Base-by-base conservation (phyloP, 2,888 invertebrate genomes). In the Cerastis rubricosa region DNA sequence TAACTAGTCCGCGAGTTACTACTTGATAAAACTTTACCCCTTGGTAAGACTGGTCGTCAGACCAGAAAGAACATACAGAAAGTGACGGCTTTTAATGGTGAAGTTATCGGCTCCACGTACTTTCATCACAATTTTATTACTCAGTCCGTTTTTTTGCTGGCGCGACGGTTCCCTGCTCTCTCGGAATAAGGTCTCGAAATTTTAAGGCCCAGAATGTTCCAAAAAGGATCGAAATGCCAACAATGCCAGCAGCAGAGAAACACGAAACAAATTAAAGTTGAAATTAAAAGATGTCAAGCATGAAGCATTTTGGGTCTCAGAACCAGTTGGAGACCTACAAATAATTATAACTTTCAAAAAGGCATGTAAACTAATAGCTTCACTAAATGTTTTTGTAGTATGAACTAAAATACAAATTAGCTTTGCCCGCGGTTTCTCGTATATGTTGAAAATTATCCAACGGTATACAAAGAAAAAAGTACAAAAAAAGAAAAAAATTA, bases 231-330 rank as follows among this genome's bases (percentile, higher is more conserved):
- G 14, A 47, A 14, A 74, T 59, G 14, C 7, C 25, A 6, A 25
- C 35, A 73, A 22, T 74, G 14, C n/a, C 17, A 43, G 22, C 6
- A 12, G 8, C 12, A 63, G 17, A 61, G 43, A 8, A 51, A 40
- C 2, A 25, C 7, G 11, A 63, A 63, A 51, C 74, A 74, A 61
- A 75, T 63, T 63, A 49, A n/a, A 51, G 29, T 74, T 77, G 14
- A 77, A 76, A 49, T 74, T 12, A 40, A 76, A 77, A 51, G 17
- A 51, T 45, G n/a, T 29, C n/a, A 77, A 19, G 40, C 17, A 0
- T 76, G 40, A 29, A 76, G 6, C 12, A 61, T n/a, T 49, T 61
- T 14, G 29, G 43, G 29, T 4, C 2, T 3, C 25, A 29, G 29
- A 1, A 49, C 9, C 4, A 17, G 9, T 47, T 40, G 57, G 49